These are phyloP conservation scores for Drosophila yakuba DNA, from an alignment of 1,140 invertebrate species.

Conservation along the genomic window DNA sequence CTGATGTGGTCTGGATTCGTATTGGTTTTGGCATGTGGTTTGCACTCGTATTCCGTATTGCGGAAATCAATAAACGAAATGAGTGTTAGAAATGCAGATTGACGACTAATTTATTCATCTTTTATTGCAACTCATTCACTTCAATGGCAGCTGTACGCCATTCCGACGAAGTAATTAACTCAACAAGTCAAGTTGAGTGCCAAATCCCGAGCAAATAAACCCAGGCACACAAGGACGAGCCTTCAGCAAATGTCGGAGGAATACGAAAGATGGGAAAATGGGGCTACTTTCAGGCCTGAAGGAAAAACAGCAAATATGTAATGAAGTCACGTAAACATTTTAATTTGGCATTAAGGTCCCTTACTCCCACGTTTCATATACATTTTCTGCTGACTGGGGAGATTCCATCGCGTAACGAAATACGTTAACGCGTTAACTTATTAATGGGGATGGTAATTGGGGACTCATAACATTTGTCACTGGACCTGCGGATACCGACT, in stretches of 20 bases:
- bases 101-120: constrained; percentile 32
- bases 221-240: constrained; percentile 4
- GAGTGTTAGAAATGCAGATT: background rate
- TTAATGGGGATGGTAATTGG: constrained; percentile 49
- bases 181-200: constrained; percentile 54
- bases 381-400: constrained; percentile 26
- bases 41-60: background rate
- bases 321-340: constrained; percentile 81
- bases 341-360: constrained; percentile 73
- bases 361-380: constrained; percentile 15
- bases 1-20: constrained; percentile 8
- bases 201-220: constrained; percentile 32
- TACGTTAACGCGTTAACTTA: constrained; percentile 45
- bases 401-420: constrained; percentile 47
- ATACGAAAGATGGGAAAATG: constrained; percentile 1
- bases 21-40: constrained; percentile 1
- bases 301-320: constrained; percentile 48
- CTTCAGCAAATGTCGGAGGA: constrained; percentile 4
- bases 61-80: background rate
- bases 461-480: constrained; percentile 46
- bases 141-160: constrained; percentile 6
- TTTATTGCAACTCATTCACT: constrained; percentile 25
- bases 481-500: constrained; percentile 5
- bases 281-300: constrained; percentile 5
- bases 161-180: constrained; percentile 39